A percentile compares a stretch with the other conserved stretches of the same genome.
Evolutionary conservation across 2,888 invertebrate genomes (phyloP).

Genomic region (Ichneumoninae sp.): DNA sequence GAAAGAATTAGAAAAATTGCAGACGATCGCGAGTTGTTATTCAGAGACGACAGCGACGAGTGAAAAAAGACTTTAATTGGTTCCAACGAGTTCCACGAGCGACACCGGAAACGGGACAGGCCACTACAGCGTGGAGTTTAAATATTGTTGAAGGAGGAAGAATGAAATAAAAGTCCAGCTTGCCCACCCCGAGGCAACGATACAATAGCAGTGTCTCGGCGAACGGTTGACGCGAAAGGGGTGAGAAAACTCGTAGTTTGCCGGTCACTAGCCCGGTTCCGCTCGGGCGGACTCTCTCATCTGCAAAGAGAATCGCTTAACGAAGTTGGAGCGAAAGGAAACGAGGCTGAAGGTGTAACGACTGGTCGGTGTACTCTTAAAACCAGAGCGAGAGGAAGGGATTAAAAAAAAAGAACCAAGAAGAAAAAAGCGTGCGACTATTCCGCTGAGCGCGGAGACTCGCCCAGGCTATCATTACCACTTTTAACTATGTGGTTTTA

Average conservation of each 20-base stretch:
- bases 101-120: constrained; percentile 7
- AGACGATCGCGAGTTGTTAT: not conserved
- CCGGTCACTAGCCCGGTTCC: constrained; percentile 50
- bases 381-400: constrained; percentile 36
- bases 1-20: too few species aligned
- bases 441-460: constrained; percentile 48
- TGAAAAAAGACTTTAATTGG: not conserved
- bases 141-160: constrained; percentile 12
- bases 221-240: constrained; percentile 34
- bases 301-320: constrained; percentile 57
- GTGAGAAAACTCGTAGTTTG: constrained; percentile 40
- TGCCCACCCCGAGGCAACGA: not conserved
- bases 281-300: constrained; percentile 60
- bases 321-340: constrained; percentile 56
- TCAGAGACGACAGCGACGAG: not conserved
- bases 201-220: constrained; percentile 25
- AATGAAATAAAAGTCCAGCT: not conserved
- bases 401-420: not conserved
- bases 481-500: constrained; percentile 19
- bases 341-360: constrained; percentile 44
- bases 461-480: constrained; percentile 60
- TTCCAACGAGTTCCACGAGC: not conserved
- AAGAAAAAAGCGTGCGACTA: constrained; percentile 45
- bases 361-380: constrained; percentile 7
- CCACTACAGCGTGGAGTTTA: not conserved